phyloP scores from a whole-genome alignment of 2,888 invertebrate genomes.

The Eumerus sabulonum region DNA sequence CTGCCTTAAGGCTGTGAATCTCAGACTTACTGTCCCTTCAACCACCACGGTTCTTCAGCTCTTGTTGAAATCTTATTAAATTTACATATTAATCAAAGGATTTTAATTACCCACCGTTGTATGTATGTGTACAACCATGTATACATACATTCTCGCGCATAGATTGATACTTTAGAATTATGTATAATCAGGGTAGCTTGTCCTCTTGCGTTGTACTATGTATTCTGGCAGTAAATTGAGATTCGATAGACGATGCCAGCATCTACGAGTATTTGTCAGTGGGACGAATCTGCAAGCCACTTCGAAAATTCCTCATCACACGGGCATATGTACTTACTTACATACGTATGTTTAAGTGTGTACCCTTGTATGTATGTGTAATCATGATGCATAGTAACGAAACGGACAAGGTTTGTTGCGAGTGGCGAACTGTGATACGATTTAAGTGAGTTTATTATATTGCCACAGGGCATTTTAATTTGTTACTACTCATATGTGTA shows the following conservation, averaged over 20 bases:
- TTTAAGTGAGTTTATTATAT: constrained; percentile 62
- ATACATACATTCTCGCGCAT: constrained; percentile 7
- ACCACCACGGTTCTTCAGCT: constrained; percentile 21
- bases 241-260: constrained; percentile 62
- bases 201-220: constrained; percentile 56
- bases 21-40: constrained; percentile 44
- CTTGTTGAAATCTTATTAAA: constrained; percentile 70
- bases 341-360: too few species aligned
- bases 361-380: background rate
- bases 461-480: constrained; percentile 59
- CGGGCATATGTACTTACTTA: background rate
- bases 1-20: constrained; percentile 61
- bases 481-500: constrained; percentile 39
- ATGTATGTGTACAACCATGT: constrained; percentile 27
- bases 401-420: background rate
- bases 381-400: background rate
- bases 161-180: constrained; percentile 63
- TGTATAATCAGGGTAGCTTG: constrained; percentile 64
- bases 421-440: constrained; percentile 43
- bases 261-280: constrained; percentile 33
- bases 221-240: constrained; percentile 51
- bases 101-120: constrained; percentile 69
- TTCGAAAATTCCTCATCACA: constrained; percentile 48
- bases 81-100: constrained; percentile 71
- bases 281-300: constrained; percentile 41